Conservation (phyloP, 2,797 vertebrate genomes). For the Nyctibius grandis region DNA sequence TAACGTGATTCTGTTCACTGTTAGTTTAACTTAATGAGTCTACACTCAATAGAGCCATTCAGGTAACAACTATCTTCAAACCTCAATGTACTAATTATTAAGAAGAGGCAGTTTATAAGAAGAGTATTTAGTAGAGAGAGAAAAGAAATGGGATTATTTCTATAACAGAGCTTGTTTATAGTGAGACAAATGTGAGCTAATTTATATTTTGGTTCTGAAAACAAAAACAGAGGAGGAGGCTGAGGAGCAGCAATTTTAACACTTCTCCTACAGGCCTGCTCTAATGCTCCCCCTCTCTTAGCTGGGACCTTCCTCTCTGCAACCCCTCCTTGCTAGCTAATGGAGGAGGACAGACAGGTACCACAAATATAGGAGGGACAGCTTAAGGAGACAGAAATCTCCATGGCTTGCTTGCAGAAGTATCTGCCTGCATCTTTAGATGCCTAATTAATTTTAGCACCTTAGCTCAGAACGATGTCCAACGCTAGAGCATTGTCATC, state of each 20-base stretch:
- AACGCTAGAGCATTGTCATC: fast-evolving
- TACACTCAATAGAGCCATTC: background rate
- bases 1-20: background rate
- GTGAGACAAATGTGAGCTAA: background rate
- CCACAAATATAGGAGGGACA: background rate
- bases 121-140: background rate
- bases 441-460: background rate
- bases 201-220: background rate
- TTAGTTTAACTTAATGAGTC: background rate
- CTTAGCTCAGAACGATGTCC: background rate
- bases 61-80: background rate
- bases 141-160: background rate
- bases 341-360: background rate
- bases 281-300: background rate
- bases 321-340: background rate
- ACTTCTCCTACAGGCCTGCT: background rate
- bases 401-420: background rate
- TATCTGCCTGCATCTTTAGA: background rate
- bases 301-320: background rate
- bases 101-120: background rate
- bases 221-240: background rate
- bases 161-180: background rate
- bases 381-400: background rate
- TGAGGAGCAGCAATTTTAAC: background rate
- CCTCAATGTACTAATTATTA: background rate